Evolutionary conservation across 2,797 vertebrate genomes (phyloP), one percentile per base, ranked within the genome.

Genomic region (Pseudopleuronectes americanus): DNA sequence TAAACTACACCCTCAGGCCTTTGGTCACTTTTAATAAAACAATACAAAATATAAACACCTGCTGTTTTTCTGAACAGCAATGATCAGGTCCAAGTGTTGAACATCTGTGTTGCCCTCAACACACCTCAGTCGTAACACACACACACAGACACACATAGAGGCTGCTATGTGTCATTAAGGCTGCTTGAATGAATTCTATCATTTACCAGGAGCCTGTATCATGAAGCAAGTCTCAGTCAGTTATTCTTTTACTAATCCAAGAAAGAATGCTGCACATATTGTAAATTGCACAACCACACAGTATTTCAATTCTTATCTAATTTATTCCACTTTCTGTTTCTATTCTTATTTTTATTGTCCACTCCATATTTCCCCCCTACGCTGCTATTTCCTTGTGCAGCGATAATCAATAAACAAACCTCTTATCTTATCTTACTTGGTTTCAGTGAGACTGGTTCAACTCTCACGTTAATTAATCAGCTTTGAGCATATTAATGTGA

Each of bases 31-130:
- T 77, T 56, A 66, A 48, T 16, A 53, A 53, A 76, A 65, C 28
- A 45, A 62, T 47, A 64, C 59, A 67, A 64, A 79, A 87, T 82
- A 87, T 79, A 81, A 80, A 90, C 86, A 90, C 48, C 70, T 49
- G 54, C 41, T 57, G 59, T 73, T 80, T 68, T 45, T 45, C 17
- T 66, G 76, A 16, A 61, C 76, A 52, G 62, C 19, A 58, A 57
- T 53, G 47, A 19, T 59, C 16, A 33, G 31, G 66, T 81, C 1
- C 53, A 49, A 68, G 51, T 51, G 41, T 60, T 19, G 61, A 75
- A 47, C 38, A 38, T 43, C 70, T 52, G 23, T 53, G 23, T 3
- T 41, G 22, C 17, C 52, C 24, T 59, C 10, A n/a, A 31, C 54
- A 68, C 77, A 79, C 23, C 24, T 54, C 13, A 54, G 36, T 3